Percentiles rank a stretch among this genome's conserved stretches.
These are phyloP conservation scores for Alectura lathami DNA, from an alignment of 2,113 vertebrate species.

Conservation along the genomic window DNA sequence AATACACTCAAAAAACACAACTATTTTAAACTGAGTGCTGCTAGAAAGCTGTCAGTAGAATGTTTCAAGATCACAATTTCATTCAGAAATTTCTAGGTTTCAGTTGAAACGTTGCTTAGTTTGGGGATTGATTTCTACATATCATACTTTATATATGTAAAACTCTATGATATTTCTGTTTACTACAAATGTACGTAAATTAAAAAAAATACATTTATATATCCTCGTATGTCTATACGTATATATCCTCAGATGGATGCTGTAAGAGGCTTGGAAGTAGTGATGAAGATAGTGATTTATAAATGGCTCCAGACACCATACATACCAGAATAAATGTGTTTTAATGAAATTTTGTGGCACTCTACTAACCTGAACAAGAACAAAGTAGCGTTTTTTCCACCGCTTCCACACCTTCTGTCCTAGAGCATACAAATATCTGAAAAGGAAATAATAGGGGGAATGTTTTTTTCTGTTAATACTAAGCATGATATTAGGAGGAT, in stretches of 20 bases:
- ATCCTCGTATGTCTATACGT: neutral
- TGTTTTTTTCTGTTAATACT: neutral
- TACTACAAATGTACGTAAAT: neutral
- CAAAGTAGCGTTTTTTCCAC: slow-evolving; percentile 97
- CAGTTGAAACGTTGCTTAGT: neutral
- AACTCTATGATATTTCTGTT: neutral
- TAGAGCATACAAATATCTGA: slow-evolving; percentile 89
- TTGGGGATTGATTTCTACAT: neutral
- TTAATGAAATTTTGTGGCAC: neutral
- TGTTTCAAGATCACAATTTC: neutral
- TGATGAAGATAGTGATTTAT: neutral
- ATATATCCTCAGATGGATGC: no score
- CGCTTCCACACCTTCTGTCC: slow-evolving; percentile 97
- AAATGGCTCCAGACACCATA: neutral
- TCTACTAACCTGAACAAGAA: slow-evolving; percentile 92
- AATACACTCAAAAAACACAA: neutral
- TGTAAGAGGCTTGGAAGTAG: neutral
- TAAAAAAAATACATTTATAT: neutral
- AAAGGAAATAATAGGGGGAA: slow-evolving; percentile 20
- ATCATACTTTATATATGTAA: neutral
- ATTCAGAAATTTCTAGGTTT: neutral
- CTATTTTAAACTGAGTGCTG: neutral
- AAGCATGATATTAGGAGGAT: neutral
- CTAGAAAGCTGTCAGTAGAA: neutral
- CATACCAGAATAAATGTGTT: neutral